Percentiles rank a stretch among this genome's conserved stretches.
phyloP scores from a whole-genome alignment of 2,113 vertebrate species.

The Lampris incognitus region DNA sequence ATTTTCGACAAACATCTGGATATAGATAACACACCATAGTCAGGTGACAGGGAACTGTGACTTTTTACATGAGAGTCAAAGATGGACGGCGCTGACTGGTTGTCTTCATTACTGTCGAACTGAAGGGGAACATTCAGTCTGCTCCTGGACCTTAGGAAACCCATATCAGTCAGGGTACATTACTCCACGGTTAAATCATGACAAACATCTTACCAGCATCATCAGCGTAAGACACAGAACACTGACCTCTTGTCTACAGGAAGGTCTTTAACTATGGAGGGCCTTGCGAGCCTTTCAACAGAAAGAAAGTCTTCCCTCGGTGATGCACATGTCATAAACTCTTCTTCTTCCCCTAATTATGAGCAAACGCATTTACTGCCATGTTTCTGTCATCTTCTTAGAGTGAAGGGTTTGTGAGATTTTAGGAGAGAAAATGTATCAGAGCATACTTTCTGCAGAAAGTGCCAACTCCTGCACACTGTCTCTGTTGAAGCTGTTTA shows the following conservation, averaged over 20 bases:
- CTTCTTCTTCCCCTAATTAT: not conserved
- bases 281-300: not conserved
- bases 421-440: not conserved
- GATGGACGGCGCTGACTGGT: slow-evolving; percentile 20
- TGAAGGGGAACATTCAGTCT: slow-evolving; percentile 29
- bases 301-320: not conserved
- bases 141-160: not conserved
- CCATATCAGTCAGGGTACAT: not conserved
- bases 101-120: slow-evolving; percentile 43
- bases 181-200: not conserved
- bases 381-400: not conserved
- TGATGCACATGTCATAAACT: slow-evolving; percentile 4
- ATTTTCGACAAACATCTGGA: not conserved
- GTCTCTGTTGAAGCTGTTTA: slow-evolving; percentile 40
- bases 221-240: not conserved
- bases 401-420: not conserved
- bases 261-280: not conserved
- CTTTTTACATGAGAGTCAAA: slow-evolving; percentile 9
- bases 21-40: slow-evolving; percentile 28
- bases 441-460: slow-evolving; percentile 44
- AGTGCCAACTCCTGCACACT: slow-evolving; percentile 5
- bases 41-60: slow-evolving; percentile 38
- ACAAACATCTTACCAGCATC: no score
- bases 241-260: slow-evolving; percentile 5
- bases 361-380: not conserved